A percentile compares a stretch with the other conserved stretches of the same genome.
Evolutionary conservation across 1,140 invertebrate species (phyloP).

Genomic region (Calliopsis andreniformis): DNA sequence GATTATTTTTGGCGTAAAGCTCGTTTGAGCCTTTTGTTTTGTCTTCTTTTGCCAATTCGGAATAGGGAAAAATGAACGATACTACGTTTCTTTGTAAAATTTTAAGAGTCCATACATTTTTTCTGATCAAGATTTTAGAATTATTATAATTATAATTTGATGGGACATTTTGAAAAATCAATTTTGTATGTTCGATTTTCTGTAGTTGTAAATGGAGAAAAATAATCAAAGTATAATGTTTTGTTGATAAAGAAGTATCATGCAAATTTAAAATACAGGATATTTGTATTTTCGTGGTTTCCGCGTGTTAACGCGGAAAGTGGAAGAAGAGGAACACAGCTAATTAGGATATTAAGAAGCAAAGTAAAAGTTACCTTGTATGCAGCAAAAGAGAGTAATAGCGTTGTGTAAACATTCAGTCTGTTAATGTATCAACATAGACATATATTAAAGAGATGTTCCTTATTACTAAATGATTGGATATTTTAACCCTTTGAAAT

Average conservation of each 20-base stretch:
- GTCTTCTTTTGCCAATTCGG: too few species aligned
- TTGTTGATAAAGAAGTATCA: neutral
- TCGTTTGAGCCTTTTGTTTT: too few species aligned
- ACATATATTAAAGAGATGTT: neutral
- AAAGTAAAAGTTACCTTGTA: conserved; percentile 11
- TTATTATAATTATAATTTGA: too few species aligned
- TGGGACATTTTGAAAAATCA: too few species aligned
- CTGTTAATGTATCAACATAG: neutral
- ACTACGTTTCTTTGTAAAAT: too few species aligned
- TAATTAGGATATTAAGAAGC: conserved; percentile 9
- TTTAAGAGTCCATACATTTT: too few species aligned
- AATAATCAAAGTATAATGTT: conserved; percentile 12
- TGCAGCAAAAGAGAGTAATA: conserved; percentile 5
- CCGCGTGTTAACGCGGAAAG: neutral
- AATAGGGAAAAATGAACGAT: too few species aligned
- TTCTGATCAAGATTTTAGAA: too few species aligned
- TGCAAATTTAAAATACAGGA: neutral
- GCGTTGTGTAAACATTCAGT: neutral
- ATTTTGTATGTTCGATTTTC: too few species aligned
- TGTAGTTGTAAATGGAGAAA: too few species aligned
- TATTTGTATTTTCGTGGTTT: too few species aligned
- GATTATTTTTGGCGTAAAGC: conserved; percentile 6
- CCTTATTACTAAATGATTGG: neutral
- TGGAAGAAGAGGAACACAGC: neutral
- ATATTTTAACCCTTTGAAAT: neutral